These are phyloP conservation scores for Cheirogaleus major DNA, from an alignment of 2,797 vertebrate genomes.

Conservation along the genomic window DNA sequence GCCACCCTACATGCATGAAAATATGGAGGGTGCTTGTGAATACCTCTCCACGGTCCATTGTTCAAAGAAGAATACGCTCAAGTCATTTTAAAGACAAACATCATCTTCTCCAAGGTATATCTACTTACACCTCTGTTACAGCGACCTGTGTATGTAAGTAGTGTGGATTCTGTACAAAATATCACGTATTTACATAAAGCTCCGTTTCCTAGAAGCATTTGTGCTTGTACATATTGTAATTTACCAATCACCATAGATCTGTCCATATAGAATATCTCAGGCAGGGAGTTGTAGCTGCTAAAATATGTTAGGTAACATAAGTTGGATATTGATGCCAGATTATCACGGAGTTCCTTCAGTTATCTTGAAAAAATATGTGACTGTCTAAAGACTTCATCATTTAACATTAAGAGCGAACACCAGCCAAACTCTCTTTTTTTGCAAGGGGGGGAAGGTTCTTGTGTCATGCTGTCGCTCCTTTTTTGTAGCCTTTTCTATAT, in stretches of 20 bases:
- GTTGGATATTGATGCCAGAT: conserved; percentile 77
- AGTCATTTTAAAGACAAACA: conserved; percentile 44
- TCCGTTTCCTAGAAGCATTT: conserved; percentile 61
- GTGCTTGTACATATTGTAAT: conserved; percentile 71
- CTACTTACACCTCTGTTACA: background rate
- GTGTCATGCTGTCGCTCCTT: background rate
- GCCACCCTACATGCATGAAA: background rate
- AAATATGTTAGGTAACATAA: conserved; percentile 82
- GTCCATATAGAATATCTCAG: conserved; percentile 71
- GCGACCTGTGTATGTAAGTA: conserved; percentile 32
- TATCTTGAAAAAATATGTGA: conserved; percentile 70
- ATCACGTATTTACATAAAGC: conserved; percentile 64
- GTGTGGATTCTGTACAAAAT: conserved; percentile 22
- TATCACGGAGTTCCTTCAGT: conserved; percentile 69
- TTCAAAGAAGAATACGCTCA: conserved; percentile 48
- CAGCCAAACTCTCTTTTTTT: conserved; percentile 12
- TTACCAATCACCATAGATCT: conserved; percentile 70
- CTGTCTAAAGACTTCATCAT: conserved; percentile 67
- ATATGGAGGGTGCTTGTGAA: background rate
- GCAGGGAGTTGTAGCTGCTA: conserved; percentile 61
- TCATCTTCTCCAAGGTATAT: conserved; percentile 9
- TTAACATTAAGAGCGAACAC: conserved; percentile 60
- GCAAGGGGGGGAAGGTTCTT: background rate
- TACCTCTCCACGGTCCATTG: background rate
- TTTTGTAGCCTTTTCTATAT: background rate